A percentile compares a stretch with the other conserved stretches of the same genome.
Conservation (phyloP, 2,113 vertebrate species). For the human (Homo sapiens) region GRCh38 chr3:121940501-121941000, state of each 20-base stretch:
- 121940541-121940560: neutral
- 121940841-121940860: constrained; percentile 92
- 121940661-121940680: neutral
- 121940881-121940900: constrained; percentile 96
- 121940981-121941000: constrained; percentile 85
- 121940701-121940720: neutral
- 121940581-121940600: neutral
- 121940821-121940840: constrained; percentile 94
- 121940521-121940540: neutral
- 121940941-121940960: constrained; percentile 76
- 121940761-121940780: neutral
- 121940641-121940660: neutral
- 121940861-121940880: constrained; percentile 92
- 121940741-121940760: neutral
- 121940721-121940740: neutral
- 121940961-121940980: constrained; percentile 74
- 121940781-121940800: neutral
- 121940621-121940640: constrained; percentile 22
- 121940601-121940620: neutral
- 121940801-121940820: constrained; percentile 60
- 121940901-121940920: constrained; percentile 91
- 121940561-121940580: neutral
- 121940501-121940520: neutral
- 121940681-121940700: neutral
- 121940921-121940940: constrained; percentile 81